Percentiles rank a stretch among this genome's conserved stretches.
Conservation (phyloP, 2,113 vertebrate species). For the Sterrhoptilus dennistouni region DNA sequence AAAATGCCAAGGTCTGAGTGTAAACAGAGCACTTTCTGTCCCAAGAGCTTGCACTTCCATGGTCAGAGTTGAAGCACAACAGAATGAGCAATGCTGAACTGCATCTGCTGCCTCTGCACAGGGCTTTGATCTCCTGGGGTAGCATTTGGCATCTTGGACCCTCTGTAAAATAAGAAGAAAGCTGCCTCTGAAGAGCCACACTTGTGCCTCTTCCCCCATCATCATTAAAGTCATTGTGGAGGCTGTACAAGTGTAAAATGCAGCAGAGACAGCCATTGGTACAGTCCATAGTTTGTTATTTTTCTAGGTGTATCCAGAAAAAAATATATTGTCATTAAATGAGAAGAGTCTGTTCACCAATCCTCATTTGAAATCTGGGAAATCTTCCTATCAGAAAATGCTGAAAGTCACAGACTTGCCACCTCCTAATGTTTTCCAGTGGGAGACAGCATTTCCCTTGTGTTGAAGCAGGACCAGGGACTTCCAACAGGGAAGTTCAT, state of each 20-base stretch:
- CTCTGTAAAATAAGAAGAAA: not conserved
- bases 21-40: conserved; percentile 51
- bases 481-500: not conserved
- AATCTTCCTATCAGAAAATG: not conserved
- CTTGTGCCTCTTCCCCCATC: fast-evolving
- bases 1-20: conserved; percentile 28
- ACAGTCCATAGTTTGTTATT: not conserved
- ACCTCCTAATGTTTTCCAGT: not conserved
- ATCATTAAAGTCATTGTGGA: not conserved
- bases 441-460: not conserved
- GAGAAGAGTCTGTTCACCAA: not conserved
- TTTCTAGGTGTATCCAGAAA: not conserved
- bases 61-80: not conserved
- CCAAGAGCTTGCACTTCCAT: not conserved
- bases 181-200: not conserved
- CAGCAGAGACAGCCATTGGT: fast-evolving
- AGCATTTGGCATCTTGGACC: not conserved
- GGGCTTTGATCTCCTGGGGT: not conserved
- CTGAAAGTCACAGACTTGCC: not conserved
- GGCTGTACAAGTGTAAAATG: not conserved
- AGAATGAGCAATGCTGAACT: conserved; percentile 4
- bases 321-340: not conserved
- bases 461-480: not conserved
- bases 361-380: not conserved
- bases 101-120: conserved; percentile 12